Evolutionary conservation across 1,140 invertebrate genomes (phyloP), one percentile per base, ranked within the genome.

Genomic region (Calephelis virginiensis): DNA sequence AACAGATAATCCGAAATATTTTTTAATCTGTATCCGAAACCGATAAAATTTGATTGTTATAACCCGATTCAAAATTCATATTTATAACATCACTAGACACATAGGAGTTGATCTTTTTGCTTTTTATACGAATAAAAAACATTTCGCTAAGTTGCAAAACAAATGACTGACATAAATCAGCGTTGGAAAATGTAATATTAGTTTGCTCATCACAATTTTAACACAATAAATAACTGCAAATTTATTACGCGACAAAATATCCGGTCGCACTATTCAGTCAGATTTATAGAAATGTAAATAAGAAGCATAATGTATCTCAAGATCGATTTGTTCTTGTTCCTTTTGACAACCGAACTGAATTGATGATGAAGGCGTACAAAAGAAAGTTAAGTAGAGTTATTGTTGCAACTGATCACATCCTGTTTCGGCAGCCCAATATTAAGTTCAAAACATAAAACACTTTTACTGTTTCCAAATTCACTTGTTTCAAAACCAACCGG

Each of bases 401-500:
- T 53, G 50, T 53, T 53, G 50, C 50, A 53, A 53, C 50, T 28
- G 17, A 28, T 53, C 8, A 53, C 50, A 53, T 53, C 50, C 50
- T 53, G 50, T 53, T 53, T 53, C 17, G 50, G 11, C 6, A 53
- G 50, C 14, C 9, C 50, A 6, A 9, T 43, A 43, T 53, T 53
- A 14, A 53, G 17, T 11, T 53, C 11, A 53, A 53, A 14, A 10
- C 14, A 53, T 17, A 17, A 53, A 53, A 17, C 14, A 53, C 49
- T 53, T 53, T 53, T 53, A 53, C 49, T 53, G 49, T 53, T 53
- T 53, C 49, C 17, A 14, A 14, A 53, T 17, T 53, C 14, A 53
- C 49, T 53, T 53, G 14, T 28, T 53, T 53, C 17, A 17, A 53
- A 17, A 17, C 13, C 8, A 12, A 13, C 49, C 13, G 49, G 49